Conservation (phyloP, 1,140 invertebrate species). For the Macrosteles quadrilineatus region DNA sequence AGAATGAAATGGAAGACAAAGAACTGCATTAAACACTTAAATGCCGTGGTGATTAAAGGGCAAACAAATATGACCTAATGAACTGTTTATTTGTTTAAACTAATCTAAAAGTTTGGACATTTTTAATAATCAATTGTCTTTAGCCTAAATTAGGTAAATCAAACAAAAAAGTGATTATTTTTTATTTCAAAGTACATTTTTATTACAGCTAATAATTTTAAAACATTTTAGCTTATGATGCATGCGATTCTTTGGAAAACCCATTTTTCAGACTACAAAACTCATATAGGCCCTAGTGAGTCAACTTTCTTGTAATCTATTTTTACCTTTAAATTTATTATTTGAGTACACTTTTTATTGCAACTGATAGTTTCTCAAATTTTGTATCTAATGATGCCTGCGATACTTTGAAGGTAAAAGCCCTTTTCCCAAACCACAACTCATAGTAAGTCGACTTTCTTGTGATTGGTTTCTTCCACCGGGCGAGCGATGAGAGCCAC, state of each 20-base stretch:
- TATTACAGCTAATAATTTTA: not conserved
- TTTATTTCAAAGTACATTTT: not conserved
- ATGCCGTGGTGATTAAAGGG: too few relatives aligned
- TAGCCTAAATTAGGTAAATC: too few relatives aligned
- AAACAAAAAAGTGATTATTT: not conserved
- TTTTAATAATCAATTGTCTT: too few relatives aligned
- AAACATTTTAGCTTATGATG: not conserved
- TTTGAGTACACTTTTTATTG: not conserved
- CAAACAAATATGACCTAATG: too few relatives aligned
- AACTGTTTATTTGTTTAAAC: too few relatives aligned
- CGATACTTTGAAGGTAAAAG: not conserved
- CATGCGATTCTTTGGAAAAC: not conserved
- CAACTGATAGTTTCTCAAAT: not conserved
- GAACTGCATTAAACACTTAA: too few relatives aligned
- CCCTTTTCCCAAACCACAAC: conserved; percentile 1
- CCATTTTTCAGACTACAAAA: not conserved
- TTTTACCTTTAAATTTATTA: not conserved
- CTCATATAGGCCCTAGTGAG: not conserved
- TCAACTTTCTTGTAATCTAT: not conserved
- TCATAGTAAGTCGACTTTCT: not conserved
- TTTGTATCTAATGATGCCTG: not conserved
- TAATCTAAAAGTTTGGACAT: too few relatives aligned
- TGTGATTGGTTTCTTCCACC: not conserved
- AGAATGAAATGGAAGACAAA: too few relatives aligned
- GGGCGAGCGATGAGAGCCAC: not conserved